Conservation (phyloP, 2,888 invertebrate species). For the Drosophila anceps region DNA sequence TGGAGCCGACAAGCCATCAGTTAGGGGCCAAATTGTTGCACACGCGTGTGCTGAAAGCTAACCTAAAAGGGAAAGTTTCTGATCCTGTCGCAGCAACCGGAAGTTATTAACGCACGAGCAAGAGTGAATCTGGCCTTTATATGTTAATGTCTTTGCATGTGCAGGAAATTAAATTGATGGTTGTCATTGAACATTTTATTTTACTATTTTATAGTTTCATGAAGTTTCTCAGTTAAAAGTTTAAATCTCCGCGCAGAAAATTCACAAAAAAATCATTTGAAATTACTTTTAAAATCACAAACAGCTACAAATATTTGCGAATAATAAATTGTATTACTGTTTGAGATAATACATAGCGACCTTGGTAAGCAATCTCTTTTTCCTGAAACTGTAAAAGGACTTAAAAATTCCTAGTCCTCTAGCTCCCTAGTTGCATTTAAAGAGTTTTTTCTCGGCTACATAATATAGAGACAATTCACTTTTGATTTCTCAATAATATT, state of each 20-base stretch:
- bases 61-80: conserved; percentile 60
- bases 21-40: conserved; percentile 54
- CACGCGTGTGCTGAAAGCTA: conserved; percentile 49
- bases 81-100: conserved; percentile 57
- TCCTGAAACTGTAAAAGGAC: not conserved
- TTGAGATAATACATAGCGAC: not conserved
- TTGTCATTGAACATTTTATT: conserved; percentile 26
- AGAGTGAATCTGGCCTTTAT: conserved; percentile 6
- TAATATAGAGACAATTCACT: not conserved
- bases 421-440: not conserved
- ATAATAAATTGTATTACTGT: not conserved
- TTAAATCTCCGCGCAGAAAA: not conserved
- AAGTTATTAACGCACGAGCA: conserved; percentile 67
- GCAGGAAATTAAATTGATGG: conserved; percentile 59
- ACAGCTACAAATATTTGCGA: not conserved
- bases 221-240: not conserved
- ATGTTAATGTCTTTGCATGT: conserved; percentile 12
- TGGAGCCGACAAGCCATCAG: conserved; percentile 39
- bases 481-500: not conserved
- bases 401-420: not conserved
- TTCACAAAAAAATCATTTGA: not conserved
- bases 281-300: not conserved
- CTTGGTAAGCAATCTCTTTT: not conserved
- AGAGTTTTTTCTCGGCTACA: not conserved
- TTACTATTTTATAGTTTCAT: conserved; percentile 9